Base-by-base conservation (phyloP, 37 sponge, comb jelly and placozoan genomes). In the Spongilla lacustris region DNA sequence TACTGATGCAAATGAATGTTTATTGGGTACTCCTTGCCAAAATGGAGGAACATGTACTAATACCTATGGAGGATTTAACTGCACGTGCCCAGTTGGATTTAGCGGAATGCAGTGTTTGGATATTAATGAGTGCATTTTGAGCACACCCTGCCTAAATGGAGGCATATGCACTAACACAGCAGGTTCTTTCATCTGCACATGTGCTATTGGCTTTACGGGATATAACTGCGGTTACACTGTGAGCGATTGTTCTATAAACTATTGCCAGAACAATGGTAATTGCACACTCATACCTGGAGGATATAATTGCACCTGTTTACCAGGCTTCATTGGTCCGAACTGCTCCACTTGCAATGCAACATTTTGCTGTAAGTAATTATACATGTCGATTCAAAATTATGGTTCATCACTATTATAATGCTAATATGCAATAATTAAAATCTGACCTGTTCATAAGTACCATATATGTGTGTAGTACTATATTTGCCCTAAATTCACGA, bases 31-130 rank as follows among this genome's bases (percentile, higher is more conserved):
- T 1, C 92, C 76, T 58, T 94, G 95, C 48, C 32, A 67, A 49
- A 90, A 90, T 79, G 74, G 48, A 32, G 88, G 87, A 50, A 86
- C 79, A 0, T 91, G 91, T 66, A 50, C n/a, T 5, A 75, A 79
- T 31, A 35, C 35, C 0, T 33, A 36, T 66, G 90, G 83, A 22
- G 66, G 69, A 41, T 85, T 35, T 35, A 19, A 19, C 25, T 85
- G 86, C 36, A 2, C 36, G 29, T 85, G 86, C 35, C 13, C 77
- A 34, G 4, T 23, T n/a, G 84, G 79, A 24, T 58, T 14, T 31
- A 80, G 48, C 5, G 86, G 86, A 36, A 33, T 13, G 19, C 12
- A 17, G 8, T 85, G 88, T 38, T 26, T 24, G 23, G 76, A 73
- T 28, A 81, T 87, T 32, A 41, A 87, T 31, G 82, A 81, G 29